These are phyloP conservation scores for Troglohyphantes excavatus DNA, from an alignment of 2,888 invertebrate species.

Conservation along the genomic window DNA sequence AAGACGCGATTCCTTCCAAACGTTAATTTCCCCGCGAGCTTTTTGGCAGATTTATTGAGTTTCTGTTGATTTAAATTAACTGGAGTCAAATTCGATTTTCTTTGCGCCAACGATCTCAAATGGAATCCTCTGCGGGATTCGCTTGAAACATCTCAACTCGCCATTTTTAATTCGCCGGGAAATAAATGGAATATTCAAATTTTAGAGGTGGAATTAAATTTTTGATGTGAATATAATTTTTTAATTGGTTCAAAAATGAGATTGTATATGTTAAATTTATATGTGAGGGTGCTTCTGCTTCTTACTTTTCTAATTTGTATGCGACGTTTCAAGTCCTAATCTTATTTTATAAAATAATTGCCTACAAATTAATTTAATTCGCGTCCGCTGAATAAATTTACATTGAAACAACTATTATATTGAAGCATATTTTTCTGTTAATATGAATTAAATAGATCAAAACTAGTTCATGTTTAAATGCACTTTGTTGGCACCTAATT, in stretches of 20 bases:
- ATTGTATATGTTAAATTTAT: no score
- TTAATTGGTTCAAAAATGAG: not conserved
- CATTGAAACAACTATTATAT: no score
- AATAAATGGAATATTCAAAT: not conserved
- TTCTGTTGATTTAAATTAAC: constrained; percentile 29
- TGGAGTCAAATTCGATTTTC: constrained; percentile 20
- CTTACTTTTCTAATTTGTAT: no score
- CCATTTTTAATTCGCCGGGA: not conserved
- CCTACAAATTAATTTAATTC: no score
- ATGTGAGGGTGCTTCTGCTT: no score
- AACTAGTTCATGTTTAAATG: no score
- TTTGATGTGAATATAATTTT: not conserved
- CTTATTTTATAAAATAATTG: no score
- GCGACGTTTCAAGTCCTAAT: no score
- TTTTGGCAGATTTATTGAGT: constrained; percentile 9
- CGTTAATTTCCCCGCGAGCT: constrained; percentile 15
- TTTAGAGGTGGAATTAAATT: not conserved
- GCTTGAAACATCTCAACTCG: not conserved
- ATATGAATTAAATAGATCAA: no score
- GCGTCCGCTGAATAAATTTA: no score
- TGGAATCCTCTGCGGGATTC: not conserved
- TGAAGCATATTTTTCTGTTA: no score
- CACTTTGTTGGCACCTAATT: no score
- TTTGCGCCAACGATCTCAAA: constrained; percentile 1
- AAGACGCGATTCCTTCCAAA: not conserved